Conservation (phyloP, 2,113 vertebrate genomes). For the Tetrax tetrax region DNA sequence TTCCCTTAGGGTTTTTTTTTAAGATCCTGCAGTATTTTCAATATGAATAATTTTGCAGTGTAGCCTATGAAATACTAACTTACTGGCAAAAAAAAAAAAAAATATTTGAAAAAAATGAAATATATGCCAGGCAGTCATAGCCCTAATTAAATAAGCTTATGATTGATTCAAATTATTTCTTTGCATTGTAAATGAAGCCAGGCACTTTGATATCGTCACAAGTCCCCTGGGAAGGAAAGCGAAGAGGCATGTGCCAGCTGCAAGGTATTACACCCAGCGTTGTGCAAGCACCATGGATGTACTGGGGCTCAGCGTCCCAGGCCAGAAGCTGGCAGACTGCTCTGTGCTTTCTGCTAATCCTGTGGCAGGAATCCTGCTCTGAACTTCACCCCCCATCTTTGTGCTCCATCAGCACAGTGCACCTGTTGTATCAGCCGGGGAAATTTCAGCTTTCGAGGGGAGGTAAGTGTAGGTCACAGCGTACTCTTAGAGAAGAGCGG, state of each 20-base stretch:
- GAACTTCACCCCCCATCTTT: not conserved
- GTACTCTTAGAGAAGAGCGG: not conserved
- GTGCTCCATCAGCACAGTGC: not conserved
- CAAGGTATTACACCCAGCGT: not conserved
- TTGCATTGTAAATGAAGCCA: not conserved
- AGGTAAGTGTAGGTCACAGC: not conserved
- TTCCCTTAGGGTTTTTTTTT: not conserved
- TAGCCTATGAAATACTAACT: not conserved
- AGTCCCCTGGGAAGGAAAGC: not conserved
- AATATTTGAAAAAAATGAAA: not conserved
- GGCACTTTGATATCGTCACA: not conserved
- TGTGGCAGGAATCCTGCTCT: not conserved
- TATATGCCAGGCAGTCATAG: not conserved
- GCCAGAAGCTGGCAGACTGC: not conserved
- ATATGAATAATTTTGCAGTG: not conserved
- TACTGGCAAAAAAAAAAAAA: not conserved
- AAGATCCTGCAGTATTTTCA: not conserved
- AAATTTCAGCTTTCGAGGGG: slow-evolving; percentile 12
- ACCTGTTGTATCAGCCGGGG: not conserved
- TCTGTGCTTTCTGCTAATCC: not conserved
- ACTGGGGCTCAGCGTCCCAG: not conserved
- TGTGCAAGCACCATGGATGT: not conserved
- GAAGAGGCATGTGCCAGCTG: not conserved
- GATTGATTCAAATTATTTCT: not conserved
- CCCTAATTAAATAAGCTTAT: not conserved